Conservation (phyloP, 2,113 vertebrate species). For the Myxocyprinus asiaticus region DNA sequence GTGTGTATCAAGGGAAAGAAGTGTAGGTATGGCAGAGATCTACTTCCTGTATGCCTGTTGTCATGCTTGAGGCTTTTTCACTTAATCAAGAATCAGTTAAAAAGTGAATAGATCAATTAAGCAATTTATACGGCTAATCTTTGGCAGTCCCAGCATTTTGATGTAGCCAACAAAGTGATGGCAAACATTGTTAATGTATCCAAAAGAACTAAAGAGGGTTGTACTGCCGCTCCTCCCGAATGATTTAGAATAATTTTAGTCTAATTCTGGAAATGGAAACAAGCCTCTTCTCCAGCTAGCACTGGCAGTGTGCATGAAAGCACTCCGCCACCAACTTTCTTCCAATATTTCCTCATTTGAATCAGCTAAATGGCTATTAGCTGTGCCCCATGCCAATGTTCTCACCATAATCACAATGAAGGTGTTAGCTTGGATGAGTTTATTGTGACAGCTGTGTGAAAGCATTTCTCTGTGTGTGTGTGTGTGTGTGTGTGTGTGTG, state of each 20-base stretch:
- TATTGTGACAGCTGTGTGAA: constrained; percentile 68
- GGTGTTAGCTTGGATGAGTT: constrained; percentile 68
- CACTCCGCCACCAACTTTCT: constrained; percentile 72
- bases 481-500: constrained; percentile 4
- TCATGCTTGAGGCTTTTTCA: constrained; percentile 58
- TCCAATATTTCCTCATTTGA: constrained; percentile 75
- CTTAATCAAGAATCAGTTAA: constrained; percentile 71
- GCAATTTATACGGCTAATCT: constrained; percentile 73
- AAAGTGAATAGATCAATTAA: constrained; percentile 79
- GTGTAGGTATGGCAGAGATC: neutral
- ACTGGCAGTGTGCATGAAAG: constrained; percentile 74
- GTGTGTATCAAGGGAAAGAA: neutral
- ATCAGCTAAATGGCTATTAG: constrained; percentile 77
- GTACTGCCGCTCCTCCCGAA: constrained; percentile 67
- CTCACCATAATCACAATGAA: constrained; percentile 70
- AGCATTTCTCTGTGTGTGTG: constrained; percentile 36
- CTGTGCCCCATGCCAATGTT: constrained; percentile 66
- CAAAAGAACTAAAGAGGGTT: constrained; percentile 67
- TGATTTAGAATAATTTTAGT: constrained; percentile 75
- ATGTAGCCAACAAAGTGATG: constrained; percentile 71
- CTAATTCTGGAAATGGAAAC: constrained; percentile 74
- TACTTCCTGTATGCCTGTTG: constrained; percentile 46
- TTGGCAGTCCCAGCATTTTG: constrained; percentile 66
- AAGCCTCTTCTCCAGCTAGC: constrained; percentile 63
- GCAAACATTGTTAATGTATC: constrained; percentile 76